Conservation (phyloP, 2,888 invertebrate genomes). For the Prosapia bicincta region DNA sequence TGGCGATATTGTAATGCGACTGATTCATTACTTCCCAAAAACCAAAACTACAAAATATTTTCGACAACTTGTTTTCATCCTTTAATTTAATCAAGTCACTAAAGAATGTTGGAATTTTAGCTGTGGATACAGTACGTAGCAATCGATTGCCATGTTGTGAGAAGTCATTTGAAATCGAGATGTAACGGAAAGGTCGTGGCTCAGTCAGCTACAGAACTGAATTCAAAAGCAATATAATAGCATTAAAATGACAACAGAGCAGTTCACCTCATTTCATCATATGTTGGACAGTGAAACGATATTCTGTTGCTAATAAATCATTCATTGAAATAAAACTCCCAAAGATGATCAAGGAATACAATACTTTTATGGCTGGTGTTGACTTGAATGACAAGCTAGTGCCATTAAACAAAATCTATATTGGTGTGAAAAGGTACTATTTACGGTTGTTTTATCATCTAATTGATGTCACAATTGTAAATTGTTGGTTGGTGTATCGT, state of each 20-base stretch:
- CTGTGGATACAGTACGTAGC: slow-evolving; percentile 6
- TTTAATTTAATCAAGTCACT: slow-evolving; percentile 5
- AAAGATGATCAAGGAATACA: slow-evolving; percentile 35
- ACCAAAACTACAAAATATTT: slow-evolving; percentile 5
- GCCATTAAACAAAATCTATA: slow-evolving; percentile 40
- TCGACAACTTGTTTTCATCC: slow-evolving; percentile 13
- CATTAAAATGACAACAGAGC: slow-evolving; percentile 15
- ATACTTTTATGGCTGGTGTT: slow-evolving; percentile 41
- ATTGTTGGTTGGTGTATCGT: slow-evolving; percentile 32
- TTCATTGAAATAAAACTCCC: not conserved
- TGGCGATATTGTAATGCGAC: slow-evolving; percentile 14
- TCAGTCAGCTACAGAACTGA: slow-evolving; percentile 6
- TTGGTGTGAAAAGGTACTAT: slow-evolving; percentile 36
- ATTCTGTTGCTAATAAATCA: not conserved
- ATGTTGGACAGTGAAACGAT: slow-evolving; percentile 15
- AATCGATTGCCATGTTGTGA: not conserved
- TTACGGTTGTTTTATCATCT: slow-evolving; percentile 37
- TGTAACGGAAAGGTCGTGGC: slow-evolving; percentile 6
- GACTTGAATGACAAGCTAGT: slow-evolving; percentile 41
- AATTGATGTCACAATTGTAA: slow-evolving; percentile 36
- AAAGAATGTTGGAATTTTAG: slow-evolving; percentile 9
- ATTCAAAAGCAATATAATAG: slow-evolving; percentile 6
- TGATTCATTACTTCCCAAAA: slow-evolving; percentile 10
- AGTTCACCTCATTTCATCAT: slow-evolving; percentile 10
- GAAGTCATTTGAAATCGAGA: slow-evolving; percentile 1